These are phyloP conservation scores for Andrena praecox DNA, from an alignment of 2,888 invertebrate genomes.

Conservation along the genomic window DNA sequence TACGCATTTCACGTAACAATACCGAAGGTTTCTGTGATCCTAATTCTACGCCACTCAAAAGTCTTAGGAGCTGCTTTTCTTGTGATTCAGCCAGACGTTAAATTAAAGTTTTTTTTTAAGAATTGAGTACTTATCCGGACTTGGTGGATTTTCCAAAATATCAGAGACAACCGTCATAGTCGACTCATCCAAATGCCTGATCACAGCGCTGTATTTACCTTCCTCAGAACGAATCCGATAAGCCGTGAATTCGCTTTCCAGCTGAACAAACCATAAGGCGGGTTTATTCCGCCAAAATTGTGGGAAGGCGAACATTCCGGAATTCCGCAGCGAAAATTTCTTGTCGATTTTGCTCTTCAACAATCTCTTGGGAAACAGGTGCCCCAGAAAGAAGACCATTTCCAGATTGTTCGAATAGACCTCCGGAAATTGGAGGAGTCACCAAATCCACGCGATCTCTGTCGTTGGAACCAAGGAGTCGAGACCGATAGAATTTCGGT, in stretches of 20 bases:
- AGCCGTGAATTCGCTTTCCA: neutral
- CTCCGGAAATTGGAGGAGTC: no score
- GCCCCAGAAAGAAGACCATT: no score
- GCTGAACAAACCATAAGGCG: neutral
- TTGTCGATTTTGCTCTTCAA: no score
- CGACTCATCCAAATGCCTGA: neutral
- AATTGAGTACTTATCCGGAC: neutral
- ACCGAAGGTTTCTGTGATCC: conserved; percentile 2
- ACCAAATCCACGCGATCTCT: no score
- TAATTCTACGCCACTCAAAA: neutral
- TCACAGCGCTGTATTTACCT: neutral
- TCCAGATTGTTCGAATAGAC: no score
- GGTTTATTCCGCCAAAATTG: neutral
- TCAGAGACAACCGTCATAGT: neutral
- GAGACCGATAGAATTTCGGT: no score
- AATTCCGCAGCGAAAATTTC: neutral
- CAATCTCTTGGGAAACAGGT: no score
- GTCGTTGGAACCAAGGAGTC: no score
- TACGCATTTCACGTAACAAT: conserved; percentile 18
- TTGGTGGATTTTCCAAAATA: neutral
- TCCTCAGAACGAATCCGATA: neutral
- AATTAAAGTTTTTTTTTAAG: conserved; percentile 7
- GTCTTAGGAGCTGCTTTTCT: neutral
- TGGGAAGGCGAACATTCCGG: neutral
- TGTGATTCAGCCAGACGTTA: neutral